phyloP scores from a whole-genome alignment of 2,113 vertebrate genomes.

The Platichthys stellatus region DNA sequence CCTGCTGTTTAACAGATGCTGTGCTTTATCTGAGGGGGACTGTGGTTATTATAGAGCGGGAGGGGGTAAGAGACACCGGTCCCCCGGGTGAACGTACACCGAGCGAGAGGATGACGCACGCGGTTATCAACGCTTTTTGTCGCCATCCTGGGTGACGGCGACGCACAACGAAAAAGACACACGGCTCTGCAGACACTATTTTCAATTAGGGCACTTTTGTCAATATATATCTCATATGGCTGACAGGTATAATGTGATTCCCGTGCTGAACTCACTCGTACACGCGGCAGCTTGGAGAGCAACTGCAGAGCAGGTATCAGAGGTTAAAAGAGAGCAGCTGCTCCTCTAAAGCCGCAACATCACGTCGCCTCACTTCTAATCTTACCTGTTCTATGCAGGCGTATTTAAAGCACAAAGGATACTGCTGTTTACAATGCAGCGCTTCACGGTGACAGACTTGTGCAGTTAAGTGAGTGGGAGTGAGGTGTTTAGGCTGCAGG shows the following conservation, averaged over 20 bases:
- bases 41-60: slow-evolving; percentile 63
- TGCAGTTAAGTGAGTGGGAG: slow-evolving; percentile 45
- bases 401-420: slow-evolving; percentile 7
- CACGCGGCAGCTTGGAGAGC: not conserved
- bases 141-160: not conserved
- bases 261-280: not conserved
- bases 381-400: not conserved
- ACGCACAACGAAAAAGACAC: not conserved
- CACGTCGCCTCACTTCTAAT: not conserved
- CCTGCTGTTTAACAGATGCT: slow-evolving; percentile 75
- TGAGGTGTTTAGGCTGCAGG: slow-evolving; percentile 38
- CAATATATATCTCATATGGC: slow-evolving; percentile 12
- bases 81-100: slow-evolving; percentile 58
- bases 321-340: not conserved
- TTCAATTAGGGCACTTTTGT: slow-evolving; percentile 1
- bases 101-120: slow-evolving; percentile 43
- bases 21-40: slow-evolving; percentile 69
- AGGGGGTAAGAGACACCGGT: slow-evolving; percentile 58
- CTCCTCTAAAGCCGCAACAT: not conserved
- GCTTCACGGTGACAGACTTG: slow-evolving; percentile 10
- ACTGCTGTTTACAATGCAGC: slow-evolving; percentile 18
- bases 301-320: not conserved
- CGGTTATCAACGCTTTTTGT: slow-evolving; percentile 47
- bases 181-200: not conserved
- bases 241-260: slow-evolving; percentile 8